Evolutionary conservation across 2,888 invertebrate species (phyloP).

Genomic region (Alcis repandata): DNA sequence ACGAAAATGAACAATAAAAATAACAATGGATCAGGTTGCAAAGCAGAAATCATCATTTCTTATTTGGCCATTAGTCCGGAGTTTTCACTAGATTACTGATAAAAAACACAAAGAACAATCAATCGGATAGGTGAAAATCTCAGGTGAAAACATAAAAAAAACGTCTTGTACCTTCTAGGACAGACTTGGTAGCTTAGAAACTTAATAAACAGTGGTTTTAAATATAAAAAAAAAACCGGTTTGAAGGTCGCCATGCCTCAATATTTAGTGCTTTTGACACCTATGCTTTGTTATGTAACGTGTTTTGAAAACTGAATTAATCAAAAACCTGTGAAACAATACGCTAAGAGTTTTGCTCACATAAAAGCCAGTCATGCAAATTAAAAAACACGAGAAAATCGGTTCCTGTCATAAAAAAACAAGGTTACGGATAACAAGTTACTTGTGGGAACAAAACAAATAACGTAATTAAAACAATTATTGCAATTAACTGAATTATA

Average conservation of each 20-base stretch:
- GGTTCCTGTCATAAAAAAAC: constrained; percentile 22
- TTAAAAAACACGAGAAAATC: constrained; percentile 8
- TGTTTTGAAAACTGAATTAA: background rate
- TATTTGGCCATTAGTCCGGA: no score
- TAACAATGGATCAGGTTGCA: no score
- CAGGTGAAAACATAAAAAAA: background rate
- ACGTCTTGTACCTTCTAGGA: background rate
- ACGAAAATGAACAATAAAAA: no score
- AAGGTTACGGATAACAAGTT: constrained; percentile 14
- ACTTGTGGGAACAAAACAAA: constrained; percentile 20
- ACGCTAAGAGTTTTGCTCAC: background rate
- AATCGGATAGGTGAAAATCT: no score
- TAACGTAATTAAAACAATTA: constrained; percentile 25
- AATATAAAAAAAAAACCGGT: background rate
- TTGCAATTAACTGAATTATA: constrained; percentile 23
- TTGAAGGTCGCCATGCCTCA: constrained; percentile 1
- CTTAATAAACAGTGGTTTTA: background rate
- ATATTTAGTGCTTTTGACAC: constrained; percentile 3
- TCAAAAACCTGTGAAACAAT: constrained; percentile 8
- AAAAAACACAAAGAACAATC: no score
- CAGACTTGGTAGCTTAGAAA: background rate
- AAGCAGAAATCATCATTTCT: no score
- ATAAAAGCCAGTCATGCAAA: constrained; percentile 16
- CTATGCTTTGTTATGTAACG: background rate
- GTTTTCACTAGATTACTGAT: no score